These are phyloP conservation scores for Lissonota sp. DNA, from an alignment of 2,888 invertebrate genomes.

Conservation along the genomic window DNA sequence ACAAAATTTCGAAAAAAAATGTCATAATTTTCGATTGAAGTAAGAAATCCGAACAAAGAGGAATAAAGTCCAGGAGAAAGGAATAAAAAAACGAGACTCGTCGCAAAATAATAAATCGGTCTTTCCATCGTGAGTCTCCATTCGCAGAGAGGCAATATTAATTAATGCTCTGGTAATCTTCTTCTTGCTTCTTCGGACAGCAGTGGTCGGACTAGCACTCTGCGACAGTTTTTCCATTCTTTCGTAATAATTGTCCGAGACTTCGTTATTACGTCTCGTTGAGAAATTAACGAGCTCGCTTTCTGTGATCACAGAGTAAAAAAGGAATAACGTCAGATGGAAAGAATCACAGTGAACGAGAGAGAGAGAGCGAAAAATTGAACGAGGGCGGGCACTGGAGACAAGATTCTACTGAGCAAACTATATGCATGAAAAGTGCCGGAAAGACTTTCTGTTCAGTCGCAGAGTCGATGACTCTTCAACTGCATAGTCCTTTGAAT, in stretches of 20 bases:
- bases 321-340: not conserved
- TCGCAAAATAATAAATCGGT: not conserved
- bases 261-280: constrained; percentile 18
- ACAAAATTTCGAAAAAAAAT: too few relatives aligned
- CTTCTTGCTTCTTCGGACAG: not conserved
- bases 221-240: not conserved
- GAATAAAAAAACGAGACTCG: not conserved
- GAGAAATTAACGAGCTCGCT: not conserved
- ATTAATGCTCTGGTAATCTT: not conserved
- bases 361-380: not conserved
- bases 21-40: too few relatives aligned
- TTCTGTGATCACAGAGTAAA: not conserved
- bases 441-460: constrained; percentile 7
- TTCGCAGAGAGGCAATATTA: not conserved
- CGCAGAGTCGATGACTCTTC: constrained; percentile 30
- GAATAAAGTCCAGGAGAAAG: not conserved
- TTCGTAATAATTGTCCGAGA: constrained; percentile 6
- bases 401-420: constrained; percentile 23
- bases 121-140: not conserved
- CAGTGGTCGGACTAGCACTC: not conserved
- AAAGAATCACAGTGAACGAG: not conserved
- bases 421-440: constrained; percentile 9
- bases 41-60: too few relatives aligned
- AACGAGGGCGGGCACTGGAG: not conserved
- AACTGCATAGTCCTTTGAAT: not conserved